These are phyloP conservation scores for Drosophila infuscata DNA, from an alignment of 2,888 invertebrate species.

Conservation along the genomic window DNA sequence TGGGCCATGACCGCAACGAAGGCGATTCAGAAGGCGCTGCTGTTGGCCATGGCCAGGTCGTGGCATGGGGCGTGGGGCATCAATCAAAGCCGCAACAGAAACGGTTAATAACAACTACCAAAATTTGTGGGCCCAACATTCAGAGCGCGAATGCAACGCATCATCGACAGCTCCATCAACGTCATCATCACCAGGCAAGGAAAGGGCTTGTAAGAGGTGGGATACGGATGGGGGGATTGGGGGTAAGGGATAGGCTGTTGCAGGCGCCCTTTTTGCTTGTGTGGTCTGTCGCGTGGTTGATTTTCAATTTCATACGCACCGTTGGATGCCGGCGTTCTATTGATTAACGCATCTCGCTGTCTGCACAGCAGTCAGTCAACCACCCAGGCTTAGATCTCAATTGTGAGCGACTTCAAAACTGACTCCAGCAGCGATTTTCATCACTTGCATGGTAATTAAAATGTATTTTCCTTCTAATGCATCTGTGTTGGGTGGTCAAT, in stretches of 20 bases:
- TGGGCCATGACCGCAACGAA: conserved; percentile 73
- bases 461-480: conserved; percentile 68
- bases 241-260: background rate
- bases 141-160: conserved; percentile 46
- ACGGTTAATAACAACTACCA: conserved; percentile 65
- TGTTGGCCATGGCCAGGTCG: conserved; percentile 34
- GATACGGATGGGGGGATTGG: background rate
- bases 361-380: conserved; percentile 2
- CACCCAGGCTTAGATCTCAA: conserved; percentile 22
- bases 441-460: conserved; percentile 74
- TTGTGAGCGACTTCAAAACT: conserved; percentile 9
- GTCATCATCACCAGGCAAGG: conserved; percentile 40
- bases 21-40: conserved; percentile 59
- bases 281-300: conserved; percentile 69
- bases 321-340: conserved; percentile 75
- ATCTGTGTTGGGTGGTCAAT: conserved; percentile 54
- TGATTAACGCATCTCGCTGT: conserved; percentile 63
- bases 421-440: conserved; percentile 62
- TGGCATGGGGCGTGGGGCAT: conserved; percentile 52
- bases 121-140: conserved; percentile 37
- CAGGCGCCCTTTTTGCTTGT: conserved; percentile 56
- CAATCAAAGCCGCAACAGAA: conserved; percentile 74
- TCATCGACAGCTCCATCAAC: conserved; percentile 67
- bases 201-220: background rate
- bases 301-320: conserved; percentile 79